Conservation (phyloP, 2,888 invertebrate species). For the Drosophila flavopinicola region DNA sequence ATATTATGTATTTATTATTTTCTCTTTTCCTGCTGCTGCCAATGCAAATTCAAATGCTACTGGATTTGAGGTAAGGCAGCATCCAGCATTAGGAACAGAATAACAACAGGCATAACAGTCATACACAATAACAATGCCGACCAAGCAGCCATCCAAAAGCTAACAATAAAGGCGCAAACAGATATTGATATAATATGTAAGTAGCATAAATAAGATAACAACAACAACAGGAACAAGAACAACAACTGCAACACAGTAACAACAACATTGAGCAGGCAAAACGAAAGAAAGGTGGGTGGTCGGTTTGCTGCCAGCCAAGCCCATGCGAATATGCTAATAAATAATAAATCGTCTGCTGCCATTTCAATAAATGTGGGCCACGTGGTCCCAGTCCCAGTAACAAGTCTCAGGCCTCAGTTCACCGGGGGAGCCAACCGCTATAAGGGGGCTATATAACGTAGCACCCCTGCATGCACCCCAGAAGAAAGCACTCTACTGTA, state of each 20-base stretch:
- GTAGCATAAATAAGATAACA: constrained; percentile 73
- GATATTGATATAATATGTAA: constrained; percentile 76
- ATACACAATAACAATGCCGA: constrained; percentile 55
- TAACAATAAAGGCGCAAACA: constrained; percentile 70
- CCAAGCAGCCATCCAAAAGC: constrained; percentile 47
- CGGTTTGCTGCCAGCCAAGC: constrained; percentile 5
- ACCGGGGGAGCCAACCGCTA: constrained; percentile 1
- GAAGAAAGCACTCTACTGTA: constrained; percentile 3
- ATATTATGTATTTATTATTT: constrained; percentile 42
- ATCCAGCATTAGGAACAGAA: constrained; percentile 43
- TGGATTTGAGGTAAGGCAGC: constrained; percentile 66
- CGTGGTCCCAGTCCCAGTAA: constrained; percentile 16
- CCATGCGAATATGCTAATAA: constrained; percentile 73
- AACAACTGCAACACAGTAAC: constrained; percentile 38
- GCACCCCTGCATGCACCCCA: constrained; percentile 23
- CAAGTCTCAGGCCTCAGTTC: neutral
- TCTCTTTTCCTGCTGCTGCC: constrained; percentile 46
- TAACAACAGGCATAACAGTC: constrained; percentile 42
- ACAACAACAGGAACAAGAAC: constrained; percentile 41
- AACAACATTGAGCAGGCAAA: constrained; percentile 46
- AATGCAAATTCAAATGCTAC: constrained; percentile 74
- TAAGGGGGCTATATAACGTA: neutral
- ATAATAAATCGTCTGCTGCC: constrained; percentile 73
- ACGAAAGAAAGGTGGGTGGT: constrained; percentile 26
- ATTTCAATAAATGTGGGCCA: constrained; percentile 69